Base-by-base conservation (phyloP, 1,140 invertebrate genomes). In the Dryas iulia region DNA sequence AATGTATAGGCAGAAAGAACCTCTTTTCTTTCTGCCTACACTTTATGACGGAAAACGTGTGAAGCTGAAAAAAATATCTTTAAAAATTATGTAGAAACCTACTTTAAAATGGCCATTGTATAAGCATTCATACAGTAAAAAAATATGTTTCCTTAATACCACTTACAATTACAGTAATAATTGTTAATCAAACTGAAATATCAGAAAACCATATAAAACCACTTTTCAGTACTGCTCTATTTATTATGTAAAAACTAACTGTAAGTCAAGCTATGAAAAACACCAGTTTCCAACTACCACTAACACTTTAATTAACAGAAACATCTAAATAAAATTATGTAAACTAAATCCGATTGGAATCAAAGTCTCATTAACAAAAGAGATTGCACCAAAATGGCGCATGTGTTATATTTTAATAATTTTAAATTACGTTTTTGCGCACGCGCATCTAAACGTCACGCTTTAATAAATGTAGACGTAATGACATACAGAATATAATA, bases 391-490 rank as follows among this genome's bases (percentile, higher is more conserved):
- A 65, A 60, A 70, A 59, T 30, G 61, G 39, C 61, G 59, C 56
- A 58, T 28, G 58, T 39, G 62, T 65, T 70, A 59, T 59, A 65
- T 65, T 70, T 65, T 65, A 65, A 70, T 60, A 65, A 69, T 23
- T 53, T 28, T 52, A 71, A 71, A 66, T 59, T 58, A 64, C 59
- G 59, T 70, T 62, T 71, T 70, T 67, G 72, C 68, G 63, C 33
- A 54, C 58, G 61, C 59, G 59, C 56, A 52, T 63, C 30, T 56
- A 66, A 57, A 24, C 64, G 68, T 74, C 72, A 71, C 25, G 72
- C 60, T 66, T 76, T 73, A 73, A 73, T 76, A 73, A 73, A 69
- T 76, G 62, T 76, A 71, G 65, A 73, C 74, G 61, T 73, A 76
- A 76, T 73, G 71, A 73, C 71, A 68, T 71, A 71, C 60, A n/a